Conservation (phyloP, 2,797 vertebrate genomes). For the Periparus ater region DNA sequence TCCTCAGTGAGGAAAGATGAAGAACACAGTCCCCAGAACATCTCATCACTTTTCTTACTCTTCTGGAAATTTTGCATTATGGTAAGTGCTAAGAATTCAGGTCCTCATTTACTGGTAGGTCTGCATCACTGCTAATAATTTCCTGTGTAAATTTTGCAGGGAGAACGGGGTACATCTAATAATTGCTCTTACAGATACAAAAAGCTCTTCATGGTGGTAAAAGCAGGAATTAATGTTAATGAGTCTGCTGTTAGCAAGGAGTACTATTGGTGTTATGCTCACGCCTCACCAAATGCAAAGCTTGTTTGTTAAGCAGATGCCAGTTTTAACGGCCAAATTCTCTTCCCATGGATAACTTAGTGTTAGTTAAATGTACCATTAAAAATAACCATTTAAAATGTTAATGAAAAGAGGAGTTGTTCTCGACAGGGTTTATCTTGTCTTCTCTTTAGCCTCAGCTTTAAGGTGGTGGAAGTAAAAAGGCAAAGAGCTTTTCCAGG, state of each 20-base stretch:
- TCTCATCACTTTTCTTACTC: not conserved
- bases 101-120: not conserved
- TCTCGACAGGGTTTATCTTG: slow-evolving; percentile 9
- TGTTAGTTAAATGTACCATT: slow-evolving; percentile 77
- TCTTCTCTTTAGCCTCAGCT: not conserved
- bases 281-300: slow-evolving; percentile 38
- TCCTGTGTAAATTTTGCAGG: slow-evolving; percentile 2
- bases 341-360: slow-evolving; percentile 68
- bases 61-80: not conserved
- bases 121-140: slow-evolving; percentile 4
- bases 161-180: slow-evolving; percentile 8
- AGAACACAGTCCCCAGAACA: not conserved
- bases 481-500: not conserved
- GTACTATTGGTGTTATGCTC: slow-evolving; percentile 56
- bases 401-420: slow-evolving; percentile 56
- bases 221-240: slow-evolving; percentile 69
- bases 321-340: slow-evolving; percentile 66
- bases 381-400: slow-evolving; percentile 72
- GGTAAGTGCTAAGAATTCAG: not conserved
- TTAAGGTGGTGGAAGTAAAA: not conserved
- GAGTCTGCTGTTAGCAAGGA: slow-evolving; percentile 62
- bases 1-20: not conserved
- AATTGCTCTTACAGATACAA: slow-evolving; percentile 47
- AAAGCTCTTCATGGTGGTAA: slow-evolving; percentile 54
- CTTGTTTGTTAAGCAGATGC: slow-evolving; percentile 73